Evolutionary conservation across 2,888 invertebrate genomes (phyloP).

Genomic region (Lumbricus terrestris): DNA sequence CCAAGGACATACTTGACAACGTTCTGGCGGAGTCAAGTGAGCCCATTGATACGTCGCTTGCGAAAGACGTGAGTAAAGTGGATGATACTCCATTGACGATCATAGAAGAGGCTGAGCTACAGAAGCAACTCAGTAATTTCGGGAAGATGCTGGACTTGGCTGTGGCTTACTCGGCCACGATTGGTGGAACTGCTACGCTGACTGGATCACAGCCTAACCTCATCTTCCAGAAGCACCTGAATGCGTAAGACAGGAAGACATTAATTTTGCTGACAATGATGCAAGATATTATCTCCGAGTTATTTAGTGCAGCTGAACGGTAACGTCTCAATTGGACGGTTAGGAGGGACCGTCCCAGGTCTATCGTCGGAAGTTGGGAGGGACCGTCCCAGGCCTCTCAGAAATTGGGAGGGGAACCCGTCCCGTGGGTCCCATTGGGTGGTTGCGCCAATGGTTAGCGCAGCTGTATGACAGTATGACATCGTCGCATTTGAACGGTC

Average conservation of each 20-base stretch:
- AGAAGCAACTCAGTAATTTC: constrained; percentile 21
- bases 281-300: too few species aligned
- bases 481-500: too few species aligned
- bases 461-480: too few species aligned
- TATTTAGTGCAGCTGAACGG: too few species aligned
- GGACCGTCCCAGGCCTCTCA: too few species aligned
- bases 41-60: neutral
- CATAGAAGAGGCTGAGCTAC: neutral
- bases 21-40: neutral
- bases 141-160: constrained; percentile 26
- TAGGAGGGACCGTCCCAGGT: too few species aligned
- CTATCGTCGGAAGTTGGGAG: too few species aligned
- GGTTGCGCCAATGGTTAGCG: too few species aligned
- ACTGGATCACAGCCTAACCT: constrained; percentile 35
- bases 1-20: neutral
- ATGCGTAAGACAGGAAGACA: neutral
- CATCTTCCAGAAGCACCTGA: constrained; percentile 20
- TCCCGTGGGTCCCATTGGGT: too few species aligned
- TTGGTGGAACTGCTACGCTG: constrained; percentile 35
- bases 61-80: neutral
- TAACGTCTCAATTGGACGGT: too few species aligned
- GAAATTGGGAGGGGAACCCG: too few species aligned
- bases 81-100: neutral
- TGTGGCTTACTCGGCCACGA: constrained; percentile 31
- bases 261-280: neutral